Evolutionary conservation across 2,797 vertebrate genomes (phyloP).

Genomic region (Ceryle rudis): DNA sequence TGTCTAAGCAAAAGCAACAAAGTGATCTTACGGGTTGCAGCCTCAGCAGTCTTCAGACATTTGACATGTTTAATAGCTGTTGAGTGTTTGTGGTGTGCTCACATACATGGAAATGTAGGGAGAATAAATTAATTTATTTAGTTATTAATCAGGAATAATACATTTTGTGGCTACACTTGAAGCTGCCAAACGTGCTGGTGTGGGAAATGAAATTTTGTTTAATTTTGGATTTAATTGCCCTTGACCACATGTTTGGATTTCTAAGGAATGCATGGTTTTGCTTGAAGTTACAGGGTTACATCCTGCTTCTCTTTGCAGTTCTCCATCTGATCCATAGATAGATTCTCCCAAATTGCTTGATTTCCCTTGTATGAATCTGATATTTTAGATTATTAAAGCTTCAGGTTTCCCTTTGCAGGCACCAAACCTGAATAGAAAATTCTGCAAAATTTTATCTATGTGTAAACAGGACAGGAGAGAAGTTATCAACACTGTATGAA

Average conservation of each 20-base stretch:
- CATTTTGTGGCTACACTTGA: background rate
- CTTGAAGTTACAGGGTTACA: background rate
- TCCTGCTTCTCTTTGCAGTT: background rate
- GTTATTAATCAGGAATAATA: background rate
- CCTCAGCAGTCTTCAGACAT: background rate
- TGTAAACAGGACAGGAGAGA: background rate
- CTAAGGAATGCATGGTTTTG: background rate
- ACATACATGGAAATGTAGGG: background rate
- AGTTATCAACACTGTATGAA: background rate
- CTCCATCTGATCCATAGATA: background rate
- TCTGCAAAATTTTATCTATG: background rate
- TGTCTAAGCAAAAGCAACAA: background rate
- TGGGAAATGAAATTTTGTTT: background rate
- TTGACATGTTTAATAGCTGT: background rate
- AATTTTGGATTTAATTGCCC: background rate
- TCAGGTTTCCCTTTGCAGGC: background rate
- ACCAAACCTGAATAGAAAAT: background rate
- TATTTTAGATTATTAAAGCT: background rate
- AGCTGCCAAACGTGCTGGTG: background rate
- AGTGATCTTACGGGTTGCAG: background rate
- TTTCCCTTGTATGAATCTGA: background rate
- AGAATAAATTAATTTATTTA: background rate
- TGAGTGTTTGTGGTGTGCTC: background rate
- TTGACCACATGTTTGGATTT: background rate
- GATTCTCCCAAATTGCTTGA: background rate